Conservation (phyloP, 2,888 invertebrate genomes). For the Anthophora plumipes region DNA sequence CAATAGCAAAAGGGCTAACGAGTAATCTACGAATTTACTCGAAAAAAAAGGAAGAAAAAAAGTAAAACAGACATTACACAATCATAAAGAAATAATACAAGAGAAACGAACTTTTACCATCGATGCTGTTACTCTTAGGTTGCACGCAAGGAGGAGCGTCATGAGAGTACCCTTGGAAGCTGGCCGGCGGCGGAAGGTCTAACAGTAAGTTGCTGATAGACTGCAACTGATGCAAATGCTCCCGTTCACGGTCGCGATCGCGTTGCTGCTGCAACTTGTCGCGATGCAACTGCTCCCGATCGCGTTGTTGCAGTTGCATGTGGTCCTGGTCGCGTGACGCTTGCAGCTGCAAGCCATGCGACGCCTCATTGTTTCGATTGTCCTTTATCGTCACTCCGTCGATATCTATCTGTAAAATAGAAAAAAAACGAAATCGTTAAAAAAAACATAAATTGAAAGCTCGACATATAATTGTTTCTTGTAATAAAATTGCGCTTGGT, state of each 20-base stretch:
- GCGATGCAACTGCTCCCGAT: slow-evolving; percentile 58
- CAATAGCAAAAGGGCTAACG: neutral
- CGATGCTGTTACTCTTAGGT: slow-evolving; percentile 58
- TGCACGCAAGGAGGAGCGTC: slow-evolving; percentile 64
- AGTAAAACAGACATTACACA: neutral
- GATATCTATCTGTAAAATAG: slow-evolving; percentile 68
- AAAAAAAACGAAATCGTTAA: neutral
- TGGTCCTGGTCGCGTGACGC: slow-evolving; percentile 58
- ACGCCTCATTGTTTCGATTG: slow-evolving; percentile 56
- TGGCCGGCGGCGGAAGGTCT: slow-evolving; percentile 73
- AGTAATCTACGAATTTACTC: neutral
- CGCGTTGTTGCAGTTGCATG: slow-evolving; percentile 49
- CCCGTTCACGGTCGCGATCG: slow-evolving; percentile 67
- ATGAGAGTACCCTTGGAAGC: slow-evolving; percentile 59
- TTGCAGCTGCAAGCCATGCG: slow-evolving; percentile 63
- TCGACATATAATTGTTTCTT: neutral
- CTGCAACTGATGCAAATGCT: slow-evolving; percentile 78
- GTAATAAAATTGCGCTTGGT: neutral
- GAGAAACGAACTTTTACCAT: slow-evolving; percentile 55
- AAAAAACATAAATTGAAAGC: neutral
- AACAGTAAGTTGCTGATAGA: slow-evolving; percentile 78
- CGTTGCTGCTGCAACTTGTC: slow-evolving; percentile 55
- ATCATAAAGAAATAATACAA: neutral
- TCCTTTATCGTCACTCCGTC: slow-evolving; percentile 67
- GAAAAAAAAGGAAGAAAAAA: neutral